Evolutionary conservation across 1,140 invertebrate species (phyloP), one percentile per base, ranked within the genome.

Genomic region (Papilio polyxenes): DNA sequence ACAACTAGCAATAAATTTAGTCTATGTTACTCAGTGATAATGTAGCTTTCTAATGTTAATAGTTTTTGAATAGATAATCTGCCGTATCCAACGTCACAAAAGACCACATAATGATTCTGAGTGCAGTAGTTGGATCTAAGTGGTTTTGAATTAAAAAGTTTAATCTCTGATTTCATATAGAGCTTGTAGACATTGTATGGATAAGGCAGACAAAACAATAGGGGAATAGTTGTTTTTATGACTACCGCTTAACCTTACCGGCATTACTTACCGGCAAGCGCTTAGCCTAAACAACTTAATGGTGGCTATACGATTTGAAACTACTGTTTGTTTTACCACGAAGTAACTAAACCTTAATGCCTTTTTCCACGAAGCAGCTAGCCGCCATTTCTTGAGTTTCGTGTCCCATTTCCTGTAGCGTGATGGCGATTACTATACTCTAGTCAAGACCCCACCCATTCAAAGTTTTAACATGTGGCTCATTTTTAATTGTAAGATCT

Each of bases 141-240:
- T 20, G 7, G 56, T n/a, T 59, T 59, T 17, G 17, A 59, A 59
- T 59, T 59, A n/a, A 8, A 20, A 59, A n/a, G 17, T 20, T 59
- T 10, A 59, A 59, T n/a, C 17, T n/a, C 56, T 6, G 56, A n/a
- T n/a, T 59, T 20, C n/a, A 59, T 6, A 44, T 44, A n/a, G 7
- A 4, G 53, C 5, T 56, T 56, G 17, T 17, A 51, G 2, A 59
- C 56, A 59, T 59, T 59, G 56, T 59, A 59, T 59, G 17, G 17
- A 17, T 53, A 59, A 59, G 56, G 17, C 56, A 59, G 56, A 59
- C 56, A 59, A 59, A 59, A 59, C 56, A 59, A 20, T 59, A 59
- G 3, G 17, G n/a, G 17, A 59, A 59, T 59, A 20, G 2, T 20
- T 17, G 56, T 20, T 20, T 20, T 17, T 8, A 17, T 9, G 56